Conservation (phyloP, 2,797 vertebrate genomes). For the Danio jaintianensis region DNA sequence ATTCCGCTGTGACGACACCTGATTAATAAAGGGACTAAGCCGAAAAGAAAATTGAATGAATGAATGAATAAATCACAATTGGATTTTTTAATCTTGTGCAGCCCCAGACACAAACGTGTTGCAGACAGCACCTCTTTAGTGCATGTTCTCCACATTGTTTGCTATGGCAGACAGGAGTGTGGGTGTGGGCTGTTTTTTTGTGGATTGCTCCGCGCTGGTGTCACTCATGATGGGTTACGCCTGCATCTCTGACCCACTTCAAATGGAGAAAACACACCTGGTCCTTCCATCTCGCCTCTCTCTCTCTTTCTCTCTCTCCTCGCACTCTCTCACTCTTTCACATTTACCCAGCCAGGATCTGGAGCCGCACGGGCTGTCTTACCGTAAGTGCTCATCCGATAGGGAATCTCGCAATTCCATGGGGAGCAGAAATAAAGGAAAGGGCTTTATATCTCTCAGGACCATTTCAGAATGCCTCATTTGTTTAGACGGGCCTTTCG, state of each 20-base stretch:
- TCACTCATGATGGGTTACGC: slow-evolving; percentile 26
- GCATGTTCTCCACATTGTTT: slow-evolving; percentile 13
- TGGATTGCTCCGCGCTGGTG: slow-evolving; percentile 26
- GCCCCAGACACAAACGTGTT: slow-evolving; percentile 18
- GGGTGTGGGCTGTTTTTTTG: neutral
- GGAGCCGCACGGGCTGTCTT: slow-evolving; percentile 66
- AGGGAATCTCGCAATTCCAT: slow-evolving; percentile 28
- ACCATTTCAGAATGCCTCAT: slow-evolving; percentile 15
- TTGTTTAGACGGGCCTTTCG: slow-evolving; percentile 12
- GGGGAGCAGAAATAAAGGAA: slow-evolving; percentile 29
- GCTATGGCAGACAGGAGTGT: slow-evolving; percentile 10
- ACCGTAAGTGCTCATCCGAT: slow-evolving; percentile 59
- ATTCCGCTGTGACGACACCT: too few relatives aligned
- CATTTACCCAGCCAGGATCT: slow-evolving; percentile 64
- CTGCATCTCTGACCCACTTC: neutral
- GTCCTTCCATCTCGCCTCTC: slow-evolving; percentile 37
- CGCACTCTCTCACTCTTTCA: slow-evolving; percentile 32
- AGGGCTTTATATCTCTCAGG: slow-evolving; percentile 7
- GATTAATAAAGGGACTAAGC: too few relatives aligned
- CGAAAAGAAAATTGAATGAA: too few relatives aligned
- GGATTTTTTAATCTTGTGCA: too few relatives aligned
- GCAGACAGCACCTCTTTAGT: neutral
- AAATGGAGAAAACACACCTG: slow-evolving; percentile 51
- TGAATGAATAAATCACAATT: too few relatives aligned
- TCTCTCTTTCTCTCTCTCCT: slow-evolving; percentile 45